Evolutionary conservation across 2,888 invertebrate species (phyloP), one percentile per base, ranked within the genome.

Genomic region (Gymnosoma rotundatum): DNA sequence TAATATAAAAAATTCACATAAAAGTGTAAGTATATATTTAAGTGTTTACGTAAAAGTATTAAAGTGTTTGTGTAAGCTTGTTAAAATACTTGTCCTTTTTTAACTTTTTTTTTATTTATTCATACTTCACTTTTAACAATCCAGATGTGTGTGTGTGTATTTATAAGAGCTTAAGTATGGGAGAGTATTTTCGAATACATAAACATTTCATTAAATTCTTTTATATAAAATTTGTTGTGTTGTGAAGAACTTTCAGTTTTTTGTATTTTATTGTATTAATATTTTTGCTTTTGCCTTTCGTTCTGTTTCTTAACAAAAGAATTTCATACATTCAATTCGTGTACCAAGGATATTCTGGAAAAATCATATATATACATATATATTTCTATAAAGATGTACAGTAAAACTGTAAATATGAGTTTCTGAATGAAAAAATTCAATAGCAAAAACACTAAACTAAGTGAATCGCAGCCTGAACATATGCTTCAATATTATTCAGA

Each of bases 51-150:
- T 78, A 42, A 42, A 6, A 42, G 32, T 69, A 48, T 70, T 7
- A 32, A 32, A 36, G 18, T 67, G 70, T 78, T 73, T 74, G 69
- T 48, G 42, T 78, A 52, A 67, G 80, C 36, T 64, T 76, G 72
- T 76, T 76, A 73, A 83, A 80, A 78, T 80, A 63, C 76, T 83
- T 80, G 80, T 83, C 80, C 80, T 73, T 80, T 72, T 80, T 80
- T 74, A 52, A 36, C 60, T 64, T 61, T 54, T 32, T n/a, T 78
- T 79, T 63, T 25, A 48, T 25, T 48, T 42, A 80, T 80, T 73
- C 67, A 63, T 50, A 60, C 54, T 76, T 73, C 67, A 67, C 61
- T 63, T 66, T 54, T 48, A 80, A 12, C 36, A 45, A 70, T 48
- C 42, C 20, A 45, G 10, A 52, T 78, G 48, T 52, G 8, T 54